Base-by-base conservation (phyloP, 2,113 vertebrate genomes). In the Ailuropoda melanoleuca region DNA sequence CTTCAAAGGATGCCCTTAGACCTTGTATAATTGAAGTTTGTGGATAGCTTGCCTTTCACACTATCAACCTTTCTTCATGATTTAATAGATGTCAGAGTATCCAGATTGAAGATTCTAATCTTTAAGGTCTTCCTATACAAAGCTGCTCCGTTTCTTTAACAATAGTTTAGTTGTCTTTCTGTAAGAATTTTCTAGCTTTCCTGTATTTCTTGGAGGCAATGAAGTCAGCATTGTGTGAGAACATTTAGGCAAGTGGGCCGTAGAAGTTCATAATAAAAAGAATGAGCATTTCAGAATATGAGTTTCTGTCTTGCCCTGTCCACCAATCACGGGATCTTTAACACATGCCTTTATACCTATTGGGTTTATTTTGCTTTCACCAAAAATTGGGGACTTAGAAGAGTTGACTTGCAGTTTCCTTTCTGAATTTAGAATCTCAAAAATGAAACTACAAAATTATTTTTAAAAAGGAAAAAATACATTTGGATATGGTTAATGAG, bases 1-100 rank as follows among this genome's bases (percentile, higher is more conserved):
- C 93, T 97, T 97, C 96, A 96, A 77, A 96, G 88, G 43, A 58
- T 91, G 81, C 95, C 78, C 97, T 97, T 94, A 88, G 95, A 95
- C 88, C 90, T 81, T 48, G 43, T 90, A 60, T 97, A 98, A 98
- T 88, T 97, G 96, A 97, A 96, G 94, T 95, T 29, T 95, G 81
- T 88, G 66, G 91, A 85, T 46, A 96, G 58, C 64, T 60, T 88
- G 84, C 53, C 53, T 86, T 96, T 93, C 53, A 60, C 89, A 81
- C 83, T 50, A 2, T 60, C 87, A 58, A 93, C 68, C 60, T 88
- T 88, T 96, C 95, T 97, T 92, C 86, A 37, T 95, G 97, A 97
- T 97, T 97, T 98, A 97, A 95, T 97, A 95, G 87, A 88, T 95
- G 95, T 97, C 97, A 97, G 72, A 80, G 62, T 94, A 85, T 97